phyloP scores from a whole-genome alignment of 2,113 vertebrate genomes.

The Aviceda subcristata region DNA sequence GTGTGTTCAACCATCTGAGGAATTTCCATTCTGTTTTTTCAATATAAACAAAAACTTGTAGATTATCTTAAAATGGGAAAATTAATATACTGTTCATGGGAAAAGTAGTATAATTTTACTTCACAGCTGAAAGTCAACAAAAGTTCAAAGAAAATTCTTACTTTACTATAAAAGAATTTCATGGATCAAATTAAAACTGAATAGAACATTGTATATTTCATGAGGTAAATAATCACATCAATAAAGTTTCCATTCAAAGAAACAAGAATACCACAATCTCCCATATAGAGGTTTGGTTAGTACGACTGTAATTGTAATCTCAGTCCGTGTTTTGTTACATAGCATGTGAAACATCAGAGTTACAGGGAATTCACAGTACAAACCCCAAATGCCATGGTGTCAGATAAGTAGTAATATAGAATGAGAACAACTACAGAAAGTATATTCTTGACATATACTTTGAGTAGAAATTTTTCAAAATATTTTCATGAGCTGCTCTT shows the following conservation, averaged over 20 bases:
- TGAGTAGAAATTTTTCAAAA: neutral
- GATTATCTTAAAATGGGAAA: neutral
- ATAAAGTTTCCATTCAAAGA: neutral
- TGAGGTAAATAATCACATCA: neutral
- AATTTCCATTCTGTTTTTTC: neutral
- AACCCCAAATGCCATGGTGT: neutral
- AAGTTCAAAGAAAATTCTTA: neutral
- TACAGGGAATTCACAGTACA: neutral
- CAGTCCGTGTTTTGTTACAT: neutral
- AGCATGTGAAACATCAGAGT: neutral
- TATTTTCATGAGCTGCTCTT: slow-evolving; percentile 3
- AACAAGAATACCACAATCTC: neutral
- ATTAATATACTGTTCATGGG: neutral
- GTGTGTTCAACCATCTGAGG: neutral
- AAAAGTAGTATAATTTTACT: neutral
- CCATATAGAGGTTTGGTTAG: neutral
- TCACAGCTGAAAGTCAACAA: neutral
- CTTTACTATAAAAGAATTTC: neutral
- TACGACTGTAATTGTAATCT: neutral
- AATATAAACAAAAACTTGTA: neutral
- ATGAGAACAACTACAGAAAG: neutral
- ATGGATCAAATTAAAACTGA: neutral
- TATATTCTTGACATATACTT: neutral
- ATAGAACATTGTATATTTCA: neutral
- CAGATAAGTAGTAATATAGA: neutral